Evolutionary conservation across 2,113 vertebrate species (phyloP).

Genomic region (Ovis aries): DNA sequence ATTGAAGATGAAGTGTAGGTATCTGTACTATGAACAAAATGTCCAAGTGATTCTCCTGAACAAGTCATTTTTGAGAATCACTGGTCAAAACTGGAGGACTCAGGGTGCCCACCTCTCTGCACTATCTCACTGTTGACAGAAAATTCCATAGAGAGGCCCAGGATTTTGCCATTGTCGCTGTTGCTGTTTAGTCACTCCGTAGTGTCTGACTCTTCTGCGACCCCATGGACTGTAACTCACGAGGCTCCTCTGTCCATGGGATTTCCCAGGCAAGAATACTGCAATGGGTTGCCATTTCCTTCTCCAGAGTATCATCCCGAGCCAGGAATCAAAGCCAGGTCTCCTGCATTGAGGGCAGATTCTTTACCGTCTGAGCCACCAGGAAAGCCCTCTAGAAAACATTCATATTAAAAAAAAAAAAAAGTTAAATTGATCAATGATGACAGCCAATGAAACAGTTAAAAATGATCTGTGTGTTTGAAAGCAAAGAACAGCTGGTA

Average conservation of each 20-base stretch:
- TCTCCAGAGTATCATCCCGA: neutral
- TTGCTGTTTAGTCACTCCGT: neutral
- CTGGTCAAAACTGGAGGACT: neutral
- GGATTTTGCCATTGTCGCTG: neutral
- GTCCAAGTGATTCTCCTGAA: neutral
- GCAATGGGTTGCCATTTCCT: neutral
- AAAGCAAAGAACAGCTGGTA: slow-evolving; percentile 1
- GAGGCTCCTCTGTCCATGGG: neutral
- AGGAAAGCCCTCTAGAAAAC: neutral
- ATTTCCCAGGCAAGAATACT: neutral
- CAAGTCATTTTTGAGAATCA: neutral
- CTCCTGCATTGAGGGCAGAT: neutral
- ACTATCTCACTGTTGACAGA: neutral
- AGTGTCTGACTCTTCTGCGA: rapidly evolving
- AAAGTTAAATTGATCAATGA: neutral
- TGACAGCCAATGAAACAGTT: neutral
- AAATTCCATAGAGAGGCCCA: neutral
- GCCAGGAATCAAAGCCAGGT: neutral
- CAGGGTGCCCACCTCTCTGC: neutral
- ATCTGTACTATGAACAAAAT: neutral
- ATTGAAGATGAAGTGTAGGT: neutral
- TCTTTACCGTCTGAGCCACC: neutral
- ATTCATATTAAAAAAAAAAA: neutral
- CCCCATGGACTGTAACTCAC: neutral
- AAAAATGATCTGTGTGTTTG: neutral